Conservation (phyloP, 1,140 invertebrate species). For the Reticulitermes speratus region DNA sequence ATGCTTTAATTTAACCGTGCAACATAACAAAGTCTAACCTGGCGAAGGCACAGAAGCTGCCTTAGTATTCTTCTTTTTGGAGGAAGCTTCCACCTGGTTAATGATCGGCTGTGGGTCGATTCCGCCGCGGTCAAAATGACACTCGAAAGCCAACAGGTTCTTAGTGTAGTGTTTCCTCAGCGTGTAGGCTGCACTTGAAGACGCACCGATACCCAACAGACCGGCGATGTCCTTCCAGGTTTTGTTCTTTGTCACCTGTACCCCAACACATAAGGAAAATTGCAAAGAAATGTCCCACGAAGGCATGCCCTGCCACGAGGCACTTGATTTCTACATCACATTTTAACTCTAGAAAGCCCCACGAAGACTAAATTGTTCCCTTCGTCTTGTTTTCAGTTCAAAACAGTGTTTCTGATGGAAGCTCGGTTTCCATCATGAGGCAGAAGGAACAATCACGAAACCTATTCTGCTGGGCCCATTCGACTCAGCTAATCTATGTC, state of each 20-base stretch:
- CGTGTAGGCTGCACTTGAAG: conserved; percentile 95
- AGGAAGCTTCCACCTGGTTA: conserved; percentile 85
- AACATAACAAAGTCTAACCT: conserved; percentile 50
- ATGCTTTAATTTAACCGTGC: no score
- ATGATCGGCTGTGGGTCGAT: conserved; percentile 95
- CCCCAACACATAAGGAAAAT: conserved; percentile 13
- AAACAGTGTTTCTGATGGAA: no score
- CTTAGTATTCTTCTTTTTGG: conserved; percentile 85
- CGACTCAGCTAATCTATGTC: no score
- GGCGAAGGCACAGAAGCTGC: conserved; percentile 78
- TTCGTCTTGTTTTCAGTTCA: no score
- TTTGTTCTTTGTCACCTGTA: conserved; percentile 94
- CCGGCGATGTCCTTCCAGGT: conserved; percentile 98
- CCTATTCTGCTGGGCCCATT: no score
- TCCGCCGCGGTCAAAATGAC: conserved; percentile 93
- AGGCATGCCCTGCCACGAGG: not conserved
- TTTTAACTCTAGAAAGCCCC: not conserved
- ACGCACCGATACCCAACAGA: conserved; percentile 88
- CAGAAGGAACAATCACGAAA: no score
- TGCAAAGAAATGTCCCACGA: not conserved
- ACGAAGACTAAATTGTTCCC: not conserved
- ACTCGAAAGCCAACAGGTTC: conserved; percentile 92
- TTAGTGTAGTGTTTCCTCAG: conserved; percentile 97
- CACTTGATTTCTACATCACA: not conserved
- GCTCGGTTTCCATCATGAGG: no score